Evolutionary conservation across 23 tunicate genomes (phyloP), one percentile per base, ranked within the genome.

Genomic region (Styela clava): DNA sequence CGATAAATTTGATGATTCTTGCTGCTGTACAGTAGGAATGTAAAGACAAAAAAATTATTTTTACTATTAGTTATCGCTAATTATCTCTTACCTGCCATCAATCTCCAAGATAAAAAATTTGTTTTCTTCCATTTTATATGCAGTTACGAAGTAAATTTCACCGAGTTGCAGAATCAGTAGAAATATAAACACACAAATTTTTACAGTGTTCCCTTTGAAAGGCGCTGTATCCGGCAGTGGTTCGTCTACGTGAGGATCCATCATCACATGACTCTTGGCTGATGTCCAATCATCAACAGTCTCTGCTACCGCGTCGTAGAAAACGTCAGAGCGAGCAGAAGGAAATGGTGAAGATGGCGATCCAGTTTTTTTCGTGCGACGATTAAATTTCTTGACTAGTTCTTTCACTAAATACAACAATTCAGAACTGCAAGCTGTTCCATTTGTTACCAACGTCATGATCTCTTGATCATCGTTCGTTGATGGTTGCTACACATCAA

Each of bases 111-210:
- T 72, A 33, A 69, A 82, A 24, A 82, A 82, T 32, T 28, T 24
- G 78, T 82, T 82, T 34, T n/a, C 63, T 5, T 51, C 62, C 78
- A 67, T 35, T 1, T 68, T 27, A 31, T 31, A 74, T 22, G 62
- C 83, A 0, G 82, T 74, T 33, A 87, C 78, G 70, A 74, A 74
- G 35, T 32, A 68, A 33, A 87, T 64, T 3, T 82, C 83, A 16
- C 32, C 44, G 9, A 87, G 64, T 33, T 87, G 86, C 61, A 87
- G 30, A 24, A 36, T 33, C 1, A 84, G 82, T 32, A 87, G 83
- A 31, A 76, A 36, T 5, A 44, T n/a, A 52, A 87, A 82, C 35
- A 67, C 86, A 31, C 64, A n/a, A 1, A 82, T 23, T 77, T 86
- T 86, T 21, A 86, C 74, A 3, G 25, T 70, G 29, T 35, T 34